phyloP scores from a whole-genome alignment of 2,113 vertebrate genomes.

The Corythornis cristatus region DNA sequence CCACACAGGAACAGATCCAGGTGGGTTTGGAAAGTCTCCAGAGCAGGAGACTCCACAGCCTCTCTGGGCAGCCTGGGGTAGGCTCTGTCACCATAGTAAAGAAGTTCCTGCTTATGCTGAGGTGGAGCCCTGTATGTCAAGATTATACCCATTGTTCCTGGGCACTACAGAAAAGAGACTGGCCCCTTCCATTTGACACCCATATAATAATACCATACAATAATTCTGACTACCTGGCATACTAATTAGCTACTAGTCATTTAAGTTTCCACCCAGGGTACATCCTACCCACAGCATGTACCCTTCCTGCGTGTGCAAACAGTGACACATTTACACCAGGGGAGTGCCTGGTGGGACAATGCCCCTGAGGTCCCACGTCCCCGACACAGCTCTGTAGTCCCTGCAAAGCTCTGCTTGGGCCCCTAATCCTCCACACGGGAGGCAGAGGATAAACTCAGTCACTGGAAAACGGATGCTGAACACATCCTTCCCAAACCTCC shows the following conservation, averaged over 20 bases:
- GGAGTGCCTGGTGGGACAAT: rapidly evolving
- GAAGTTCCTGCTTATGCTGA: too few species aligned
- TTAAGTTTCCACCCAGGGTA: neutral
- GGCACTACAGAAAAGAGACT: too few species aligned
- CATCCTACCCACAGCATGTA: rapidly evolving
- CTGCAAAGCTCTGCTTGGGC: neutral
- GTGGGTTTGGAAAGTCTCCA: too few species aligned
- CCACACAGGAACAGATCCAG: too few species aligned
- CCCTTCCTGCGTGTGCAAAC: neutral
- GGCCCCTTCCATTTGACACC: too few species aligned
- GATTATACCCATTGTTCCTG: too few species aligned
- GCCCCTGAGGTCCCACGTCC: rapidly evolving
- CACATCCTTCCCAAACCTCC: slow-evolving; percentile 80
- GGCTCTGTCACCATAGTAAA: too few species aligned
- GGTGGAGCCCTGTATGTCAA: too few species aligned
- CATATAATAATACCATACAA: too few species aligned
- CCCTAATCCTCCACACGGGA: neutral
- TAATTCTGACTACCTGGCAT: neutral
- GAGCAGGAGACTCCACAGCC: too few species aligned
- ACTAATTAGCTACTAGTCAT: neutral
- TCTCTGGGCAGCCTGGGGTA: too few species aligned
- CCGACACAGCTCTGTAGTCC: rapidly evolving
- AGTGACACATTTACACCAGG: rapidly evolving
- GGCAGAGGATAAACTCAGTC: slow-evolving; percentile 45
- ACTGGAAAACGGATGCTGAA: slow-evolving; percentile 57